Evolutionary conservation across 2,888 invertebrate species (phyloP), one percentile per base, ranked within the genome.

Genomic region (Mythimna lalbum): DNA sequence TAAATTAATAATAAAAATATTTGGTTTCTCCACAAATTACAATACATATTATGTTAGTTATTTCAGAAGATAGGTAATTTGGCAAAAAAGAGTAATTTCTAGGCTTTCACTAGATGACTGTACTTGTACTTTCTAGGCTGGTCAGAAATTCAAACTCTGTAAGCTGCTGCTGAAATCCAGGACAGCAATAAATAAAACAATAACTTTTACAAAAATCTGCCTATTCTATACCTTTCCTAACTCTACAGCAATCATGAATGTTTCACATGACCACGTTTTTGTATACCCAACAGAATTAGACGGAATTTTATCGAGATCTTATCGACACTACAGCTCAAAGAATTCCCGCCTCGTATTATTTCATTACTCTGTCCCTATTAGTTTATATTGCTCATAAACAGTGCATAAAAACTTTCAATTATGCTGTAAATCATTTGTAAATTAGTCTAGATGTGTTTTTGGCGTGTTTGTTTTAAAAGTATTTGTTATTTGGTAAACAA

Each of bases 251-350:
- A 75, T 82, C 78, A 83, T 83, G 75, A 86, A 89, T 84, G 87
- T 86, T 86, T 84, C 83, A 88, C 86, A 87, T 87, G 87, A 86
- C 82, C 86, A 86, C 90, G 84, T 86, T 88, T 87, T 77, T 84
- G 84, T 85, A 83, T 86, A 88, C 88, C 87, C 87, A 83, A 86
- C 78, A 67, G 84, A 83, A 90, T 89, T 91, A 88, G 89, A 88
- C 85, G 81, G 86, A 90, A 90, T 89, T 87, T 88, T 88, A 86
- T 85, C 85, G 83, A 85, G 90, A 92, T 92, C 86, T 74, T 86
- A 87, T 86, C 83, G 78, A 56, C 17, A 47, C 53, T 65, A 65
- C 55, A 50, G 65, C 70, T 70, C 81, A 83, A 85, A 84, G 81
- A 83, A 84, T 85, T 67, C 69, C 73, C 83, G 78, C 49, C 73